Conservation (phyloP, 2,113 vertebrate genomes). For the Rhagologus leucostigma region DNA sequence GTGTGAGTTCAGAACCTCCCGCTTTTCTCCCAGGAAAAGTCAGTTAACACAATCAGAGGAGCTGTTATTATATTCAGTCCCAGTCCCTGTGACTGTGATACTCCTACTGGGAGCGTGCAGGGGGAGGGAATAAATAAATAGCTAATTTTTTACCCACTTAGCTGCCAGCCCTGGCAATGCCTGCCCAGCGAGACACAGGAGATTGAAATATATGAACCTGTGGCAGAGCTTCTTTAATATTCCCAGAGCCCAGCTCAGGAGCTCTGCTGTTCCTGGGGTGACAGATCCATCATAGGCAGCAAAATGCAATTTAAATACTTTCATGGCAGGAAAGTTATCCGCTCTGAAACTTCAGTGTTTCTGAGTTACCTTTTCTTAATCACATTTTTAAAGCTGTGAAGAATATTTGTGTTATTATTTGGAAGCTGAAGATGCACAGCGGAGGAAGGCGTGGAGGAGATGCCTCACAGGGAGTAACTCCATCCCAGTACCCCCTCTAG, state of each 20-base stretch:
- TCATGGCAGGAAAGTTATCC: background rate
- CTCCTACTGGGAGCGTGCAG: background rate
- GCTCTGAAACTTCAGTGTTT: background rate
- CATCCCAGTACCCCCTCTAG: background rate
- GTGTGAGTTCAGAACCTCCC: background rate
- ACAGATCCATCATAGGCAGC: background rate
- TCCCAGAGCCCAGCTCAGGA: background rate
- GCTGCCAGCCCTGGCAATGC: background rate
- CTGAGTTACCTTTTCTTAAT: background rate
- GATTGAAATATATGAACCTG: slow-evolving; percentile 59
- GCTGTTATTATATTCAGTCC: background rate
- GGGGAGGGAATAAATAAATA: background rate
- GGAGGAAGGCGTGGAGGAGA: background rate
- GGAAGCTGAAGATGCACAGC: background rate
- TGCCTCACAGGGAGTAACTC: background rate
- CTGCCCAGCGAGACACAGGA: background rate
- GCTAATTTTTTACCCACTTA: slow-evolving; percentile 39
- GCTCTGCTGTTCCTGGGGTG: background rate
- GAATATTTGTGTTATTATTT: background rate
- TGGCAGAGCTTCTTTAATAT: slow-evolving; percentile 2
- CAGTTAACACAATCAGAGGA: background rate
- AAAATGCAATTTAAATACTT: slow-evolving; percentile 28
- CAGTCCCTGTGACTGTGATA: background rate
- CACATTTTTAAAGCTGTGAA: background rate
- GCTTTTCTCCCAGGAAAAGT: background rate